Conservation (phyloP, 1,140 invertebrate genomes). For the Neoseiulus cucumeris region DNA sequence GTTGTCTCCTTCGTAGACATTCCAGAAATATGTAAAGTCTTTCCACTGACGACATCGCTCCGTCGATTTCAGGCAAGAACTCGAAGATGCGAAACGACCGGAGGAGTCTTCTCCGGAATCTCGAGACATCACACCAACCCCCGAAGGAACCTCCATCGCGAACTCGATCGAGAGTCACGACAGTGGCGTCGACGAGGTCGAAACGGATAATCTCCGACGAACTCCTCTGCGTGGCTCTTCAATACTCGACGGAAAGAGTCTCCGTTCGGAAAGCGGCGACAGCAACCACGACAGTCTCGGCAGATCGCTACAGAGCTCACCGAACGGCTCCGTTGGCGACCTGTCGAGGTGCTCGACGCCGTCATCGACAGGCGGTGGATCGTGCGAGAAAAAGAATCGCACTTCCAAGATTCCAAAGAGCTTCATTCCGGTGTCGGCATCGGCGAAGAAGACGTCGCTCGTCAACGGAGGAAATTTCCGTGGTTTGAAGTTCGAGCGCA, state of each 20-base stretch:
- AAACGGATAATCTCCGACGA: neutral
- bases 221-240: neutral
- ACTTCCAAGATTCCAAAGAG: conserved; percentile 3
- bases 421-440: neutral
- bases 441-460: neutral
- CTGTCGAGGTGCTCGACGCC: neutral
- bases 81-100: no score
- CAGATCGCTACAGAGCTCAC: conserved; percentile 10
- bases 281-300: conserved; percentile 1
- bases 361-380: neutral
- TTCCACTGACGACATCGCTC: no score
- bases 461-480: neutral
- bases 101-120: neutral
- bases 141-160: neutral
- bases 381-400: neutral
- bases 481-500: neutral
- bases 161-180: conserved; percentile 6
- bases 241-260: neutral
- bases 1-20: no score
- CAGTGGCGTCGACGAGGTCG: conserved; percentile 2
- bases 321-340: conserved; percentile 6
- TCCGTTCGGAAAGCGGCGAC: neutral
- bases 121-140: neutral
- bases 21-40: no score
- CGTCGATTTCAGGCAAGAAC: no score